phyloP scores from a whole-genome alignment of 2,797 vertebrate species.

The Parauchenoglanis ngamensis region DNA sequence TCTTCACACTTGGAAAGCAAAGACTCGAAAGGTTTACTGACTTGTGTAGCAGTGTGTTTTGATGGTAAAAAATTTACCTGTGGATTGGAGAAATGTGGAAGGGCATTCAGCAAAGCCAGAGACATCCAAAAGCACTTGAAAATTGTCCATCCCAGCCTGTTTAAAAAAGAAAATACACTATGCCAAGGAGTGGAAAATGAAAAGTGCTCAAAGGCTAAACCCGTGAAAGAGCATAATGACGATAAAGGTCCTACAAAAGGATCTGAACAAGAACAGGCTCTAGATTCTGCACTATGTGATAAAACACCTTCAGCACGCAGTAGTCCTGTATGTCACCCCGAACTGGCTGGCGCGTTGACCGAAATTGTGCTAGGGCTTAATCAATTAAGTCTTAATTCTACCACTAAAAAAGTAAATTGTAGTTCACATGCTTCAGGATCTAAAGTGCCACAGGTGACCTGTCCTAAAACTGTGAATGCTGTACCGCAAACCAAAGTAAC shows the following conservation, averaged over 20 bases:
- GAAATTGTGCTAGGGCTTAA: constrained; percentile 87
- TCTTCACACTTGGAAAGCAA: constrained; percentile 48
- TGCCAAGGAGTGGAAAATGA: constrained; percentile 68
- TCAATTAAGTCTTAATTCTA: constrained; percentile 85
- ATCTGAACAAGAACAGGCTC: constrained; percentile 3
- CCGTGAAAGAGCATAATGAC: constrained; percentile 65
- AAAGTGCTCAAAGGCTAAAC: constrained; percentile 62
- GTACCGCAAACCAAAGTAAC: constrained; percentile 68
- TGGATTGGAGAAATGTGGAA: constrained; percentile 88
- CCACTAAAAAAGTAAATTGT: constrained; percentile 53
- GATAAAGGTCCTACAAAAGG: constrained; percentile 48
- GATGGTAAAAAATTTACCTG: constrained; percentile 88
- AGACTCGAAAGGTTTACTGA: constrained; percentile 67
- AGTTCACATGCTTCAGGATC: constrained; percentile 71
- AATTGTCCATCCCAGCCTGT: constrained; percentile 84
- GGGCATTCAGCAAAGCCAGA: constrained; percentile 84
- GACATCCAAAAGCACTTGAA: constrained; percentile 89
- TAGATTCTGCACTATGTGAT: constrained; percentile 46
- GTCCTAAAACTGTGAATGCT: constrained; percentile 72
- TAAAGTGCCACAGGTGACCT: constrained; percentile 66
- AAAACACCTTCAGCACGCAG: constrained; percentile 14
- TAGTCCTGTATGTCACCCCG: constrained; percentile 45
- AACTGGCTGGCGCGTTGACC: constrained; percentile 76
- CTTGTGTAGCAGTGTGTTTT: constrained; percentile 84
- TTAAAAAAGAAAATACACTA: constrained; percentile 80